These are phyloP conservation scores for Octodon degus DNA, from an alignment of 2,113 vertebrate genomes.

Conservation along the genomic window DNA sequence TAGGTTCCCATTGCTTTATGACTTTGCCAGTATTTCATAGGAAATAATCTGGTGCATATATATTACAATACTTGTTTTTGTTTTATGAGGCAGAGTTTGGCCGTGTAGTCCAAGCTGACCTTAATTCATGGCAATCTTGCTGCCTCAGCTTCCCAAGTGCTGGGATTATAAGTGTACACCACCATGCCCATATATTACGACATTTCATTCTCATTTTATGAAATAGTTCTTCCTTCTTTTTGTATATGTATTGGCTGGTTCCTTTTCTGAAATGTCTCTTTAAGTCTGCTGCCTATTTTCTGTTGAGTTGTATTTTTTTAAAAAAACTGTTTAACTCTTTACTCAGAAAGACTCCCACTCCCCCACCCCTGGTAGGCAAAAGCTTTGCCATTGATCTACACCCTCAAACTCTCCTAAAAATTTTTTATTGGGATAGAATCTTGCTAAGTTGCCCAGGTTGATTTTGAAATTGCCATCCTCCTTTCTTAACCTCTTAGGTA, in stretches of 20 bases:
- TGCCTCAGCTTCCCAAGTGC: neutral
- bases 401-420: neutral
- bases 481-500: neutral
- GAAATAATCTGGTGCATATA: neutral
- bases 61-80: neutral
- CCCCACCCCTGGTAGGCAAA: neutral
- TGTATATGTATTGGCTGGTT: neutral
- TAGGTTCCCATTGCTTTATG: neutral
- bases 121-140: neutral
- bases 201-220: slow-evolving; percentile 18
- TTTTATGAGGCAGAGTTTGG: neutral
- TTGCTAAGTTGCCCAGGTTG: neutral
- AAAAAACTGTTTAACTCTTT: neutral
- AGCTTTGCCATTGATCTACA: neutral
- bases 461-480: neutral
- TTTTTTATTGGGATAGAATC: neutral
- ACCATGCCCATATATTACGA: neutral
- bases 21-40: neutral
- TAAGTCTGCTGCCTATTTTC: neutral
- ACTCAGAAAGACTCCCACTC: neutral
- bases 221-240: neutral
- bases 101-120: neutral
- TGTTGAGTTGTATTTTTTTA: neutral
- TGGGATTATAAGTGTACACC: neutral
- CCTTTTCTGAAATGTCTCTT: neutral